A percentile compares a stretch with the other conserved stretches of the same genome.
phyloP scores from a whole-genome alignment of 2,888 invertebrate species.

The Dysmachus trigonus region DNA sequence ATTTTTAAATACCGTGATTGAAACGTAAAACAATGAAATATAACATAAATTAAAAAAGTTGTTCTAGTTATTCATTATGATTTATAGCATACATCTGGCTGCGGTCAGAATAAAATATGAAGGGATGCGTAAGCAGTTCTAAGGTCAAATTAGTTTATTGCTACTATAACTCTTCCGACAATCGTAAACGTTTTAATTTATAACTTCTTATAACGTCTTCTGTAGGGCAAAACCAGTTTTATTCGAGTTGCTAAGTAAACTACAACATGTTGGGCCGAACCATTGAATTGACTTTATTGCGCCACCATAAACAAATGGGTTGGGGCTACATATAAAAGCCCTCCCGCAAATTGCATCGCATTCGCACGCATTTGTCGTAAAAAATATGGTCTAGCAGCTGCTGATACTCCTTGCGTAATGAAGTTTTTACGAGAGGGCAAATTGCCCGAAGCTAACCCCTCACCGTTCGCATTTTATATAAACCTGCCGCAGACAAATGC shows the following conservation, averaged over 20 bases:
- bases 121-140: not conserved
- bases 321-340: not conserved
- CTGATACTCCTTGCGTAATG: not conserved
- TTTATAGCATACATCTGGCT: not conserved
- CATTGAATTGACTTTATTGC: not conserved
- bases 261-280: not conserved
- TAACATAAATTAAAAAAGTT: not conserved
- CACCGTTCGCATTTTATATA: not conserved
- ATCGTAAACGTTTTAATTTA: not conserved
- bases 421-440: not conserved
- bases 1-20: not conserved
- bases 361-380: not conserved
- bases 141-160: not conserved
- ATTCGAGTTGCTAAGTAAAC: not conserved
- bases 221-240: not conserved
- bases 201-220: not conserved
- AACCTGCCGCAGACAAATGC: not conserved
- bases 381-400: not conserved
- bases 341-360: not conserved
- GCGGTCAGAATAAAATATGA: not conserved
- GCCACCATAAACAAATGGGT: not conserved
- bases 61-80: not conserved
- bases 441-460: not conserved
- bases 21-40: not conserved
- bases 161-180: not conserved